phyloP scores from a whole-genome alignment of 2,113 vertebrate genomes.

The Sebastes fasciatus region DNA sequence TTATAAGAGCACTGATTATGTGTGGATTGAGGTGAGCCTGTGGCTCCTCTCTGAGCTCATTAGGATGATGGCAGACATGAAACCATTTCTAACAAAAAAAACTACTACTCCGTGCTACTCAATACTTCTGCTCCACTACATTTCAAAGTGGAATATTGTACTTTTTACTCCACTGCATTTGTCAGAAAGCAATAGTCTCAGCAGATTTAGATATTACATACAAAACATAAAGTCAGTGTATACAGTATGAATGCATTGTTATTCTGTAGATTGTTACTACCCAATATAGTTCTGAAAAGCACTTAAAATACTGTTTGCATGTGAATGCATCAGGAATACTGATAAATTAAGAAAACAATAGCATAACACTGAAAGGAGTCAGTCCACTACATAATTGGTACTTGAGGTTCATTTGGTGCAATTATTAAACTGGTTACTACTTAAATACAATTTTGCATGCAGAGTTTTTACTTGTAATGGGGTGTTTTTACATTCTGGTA shows the following conservation, averaged over 20 bases:
- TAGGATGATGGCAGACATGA: too few species aligned
- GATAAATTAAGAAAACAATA: neutral
- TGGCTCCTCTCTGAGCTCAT: too few species aligned
- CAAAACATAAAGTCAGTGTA: neutral
- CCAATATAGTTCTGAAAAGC: neutral
- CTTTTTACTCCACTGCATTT: neutral
- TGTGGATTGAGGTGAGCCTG: too few species aligned
- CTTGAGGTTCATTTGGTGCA: neutral
- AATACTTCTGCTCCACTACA: neutral
- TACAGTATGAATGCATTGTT: neutral
- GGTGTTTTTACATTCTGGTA: neutral
- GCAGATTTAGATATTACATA: neutral
- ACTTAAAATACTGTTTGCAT: neutral
- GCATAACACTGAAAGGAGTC: neutral
- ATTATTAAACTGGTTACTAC: neutral
- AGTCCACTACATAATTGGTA: neutral
- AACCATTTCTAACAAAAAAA: neutral
- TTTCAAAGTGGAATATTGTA: neutral
- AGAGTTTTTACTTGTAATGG: neutral
- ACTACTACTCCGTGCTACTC: neutral
- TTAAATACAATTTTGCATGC: neutral
- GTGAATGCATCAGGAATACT: neutral
- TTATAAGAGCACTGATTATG: too few species aligned
- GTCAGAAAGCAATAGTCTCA: neutral
- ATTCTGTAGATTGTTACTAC: neutral